These are phyloP conservation scores for Latrodectus elegans DNA, from an alignment of 2,888 invertebrate genomes.

Conservation along the genomic window DNA sequence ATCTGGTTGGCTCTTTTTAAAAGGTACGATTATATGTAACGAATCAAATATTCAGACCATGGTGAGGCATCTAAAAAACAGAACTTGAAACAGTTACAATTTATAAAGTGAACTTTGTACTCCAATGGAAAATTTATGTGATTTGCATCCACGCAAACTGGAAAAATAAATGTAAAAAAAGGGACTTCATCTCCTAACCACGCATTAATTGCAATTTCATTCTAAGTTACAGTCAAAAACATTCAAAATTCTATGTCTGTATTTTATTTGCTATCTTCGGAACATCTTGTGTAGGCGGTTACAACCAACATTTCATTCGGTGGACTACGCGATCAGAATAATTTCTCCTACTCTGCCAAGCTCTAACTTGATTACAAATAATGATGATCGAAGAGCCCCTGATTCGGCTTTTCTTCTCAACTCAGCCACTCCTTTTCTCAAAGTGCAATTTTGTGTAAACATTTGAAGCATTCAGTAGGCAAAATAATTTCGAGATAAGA, in stretches of 20 bases:
- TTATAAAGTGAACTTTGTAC: not conserved
- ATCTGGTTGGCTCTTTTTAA: too few relatives aligned
- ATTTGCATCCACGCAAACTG: not conserved
- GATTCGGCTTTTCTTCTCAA: not conserved
- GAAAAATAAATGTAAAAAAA: not conserved
- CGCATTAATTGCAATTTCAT: not conserved
- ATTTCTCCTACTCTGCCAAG: conserved; percentile 28
- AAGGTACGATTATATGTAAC: too few relatives aligned
- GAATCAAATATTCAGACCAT: not conserved
- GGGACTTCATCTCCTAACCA: not conserved
- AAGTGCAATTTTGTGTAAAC: conserved; percentile 50
- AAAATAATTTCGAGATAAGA: conserved; percentile 25
- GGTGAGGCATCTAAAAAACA: not conserved
- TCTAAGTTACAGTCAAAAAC: not conserved
- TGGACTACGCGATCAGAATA: conserved; percentile 37
- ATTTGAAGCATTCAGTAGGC: conserved; percentile 30
- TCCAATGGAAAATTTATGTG: not conserved
- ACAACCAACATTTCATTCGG: not conserved
- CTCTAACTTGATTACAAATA: conserved; percentile 41
- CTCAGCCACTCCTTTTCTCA: conserved; percentile 36
- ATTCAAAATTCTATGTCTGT: not conserved
- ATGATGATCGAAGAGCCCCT: conserved; percentile 53
- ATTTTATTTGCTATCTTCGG: not conserved
- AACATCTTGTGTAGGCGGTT: conserved; percentile 2
- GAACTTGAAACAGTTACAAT: not conserved